Base-by-base conservation (phyloP, 2,888 invertebrate species). In the Andrena trimmerana region DNA sequence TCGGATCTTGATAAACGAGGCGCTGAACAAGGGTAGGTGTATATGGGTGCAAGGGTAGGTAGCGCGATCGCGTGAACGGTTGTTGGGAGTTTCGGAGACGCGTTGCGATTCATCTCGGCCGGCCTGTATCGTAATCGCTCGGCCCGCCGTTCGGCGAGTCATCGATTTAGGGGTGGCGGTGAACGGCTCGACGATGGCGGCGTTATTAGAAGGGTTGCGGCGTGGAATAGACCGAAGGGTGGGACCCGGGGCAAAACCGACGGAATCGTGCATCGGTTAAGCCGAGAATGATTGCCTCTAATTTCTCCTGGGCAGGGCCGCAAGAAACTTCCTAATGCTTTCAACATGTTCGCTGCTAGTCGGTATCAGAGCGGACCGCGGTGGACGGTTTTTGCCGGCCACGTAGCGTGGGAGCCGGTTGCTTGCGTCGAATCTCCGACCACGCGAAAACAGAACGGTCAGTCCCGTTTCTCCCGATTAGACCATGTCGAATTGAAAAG, bases 271-370 rank as follows among this genome's bases (percentile, higher is more conserved):
- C 89, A 91, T 91, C 90, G 90, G 90, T 90, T 92, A 91, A 93
- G 90, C 90, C 89, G 88, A 92, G 91, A 93, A 92, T 91, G 92
- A 93, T 93, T 92, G 92, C 92, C 90, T 90, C 92, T 92, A 93
- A 93, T 93, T 92, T 92, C 91, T 88, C 86, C 85, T 87, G 86
- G 71, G 69, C 84, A 71, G 81, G 71, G 72, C 79, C 50, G 90
- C 92, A 92, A 93, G 92, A 93, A 93, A 92, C 92, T 90, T 90
- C 90, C 92, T 92, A 92, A 93, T 92, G 92, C 92, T 90, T 92
- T 92, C 91, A 91, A 89, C 92, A 90, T 91, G 91, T 87, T 92
- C 88, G 85, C 84, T 70, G 90, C 80, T 84, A 77, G 84, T 80
- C 70, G 83, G 83, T 85, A 88, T 88, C 88, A 82, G 88, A 69